A percentile compares a stretch with the other conserved stretches of the same genome.
These are phyloP conservation scores for Sinosuthora webbiana DNA, from an alignment of 2,113 vertebrate genomes.

Conservation along the genomic window DNA sequence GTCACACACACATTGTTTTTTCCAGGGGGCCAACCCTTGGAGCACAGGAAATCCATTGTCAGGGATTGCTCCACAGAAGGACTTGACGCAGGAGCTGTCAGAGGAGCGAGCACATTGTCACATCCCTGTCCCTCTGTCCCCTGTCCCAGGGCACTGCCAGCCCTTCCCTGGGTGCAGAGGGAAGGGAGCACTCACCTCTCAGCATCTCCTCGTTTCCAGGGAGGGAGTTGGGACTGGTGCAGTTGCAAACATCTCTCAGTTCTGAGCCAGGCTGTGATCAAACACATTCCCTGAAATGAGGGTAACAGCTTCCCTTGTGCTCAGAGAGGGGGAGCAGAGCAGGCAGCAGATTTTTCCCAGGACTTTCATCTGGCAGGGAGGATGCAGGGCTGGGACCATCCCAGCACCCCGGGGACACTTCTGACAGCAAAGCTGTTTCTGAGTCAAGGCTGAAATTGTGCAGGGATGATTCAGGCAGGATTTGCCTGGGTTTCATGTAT, in stretches of 20 bases:
- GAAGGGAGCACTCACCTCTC: not conserved
- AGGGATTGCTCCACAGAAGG: not conserved
- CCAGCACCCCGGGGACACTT: not conserved
- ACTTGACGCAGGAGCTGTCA: not conserved
- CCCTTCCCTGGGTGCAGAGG: not conserved
- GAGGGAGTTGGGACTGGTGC: not conserved
- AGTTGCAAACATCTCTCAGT: rapidly evolving
- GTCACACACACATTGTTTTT: not conserved
- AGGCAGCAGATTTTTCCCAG: not conserved
- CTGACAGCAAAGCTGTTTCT: not conserved
- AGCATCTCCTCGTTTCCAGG: rapidly evolving
- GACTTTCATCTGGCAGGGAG: not conserved
- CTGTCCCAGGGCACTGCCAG: not conserved
- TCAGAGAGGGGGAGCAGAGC: not conserved
- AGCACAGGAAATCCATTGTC: conserved; percentile 46
- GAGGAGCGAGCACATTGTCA: not conserved
- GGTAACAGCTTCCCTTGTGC: rapidly evolving
- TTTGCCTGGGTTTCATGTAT: not conserved
- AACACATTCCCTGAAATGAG: not conserved
- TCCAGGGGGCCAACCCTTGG: not conserved
- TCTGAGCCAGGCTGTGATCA: not conserved
- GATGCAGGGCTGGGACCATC: not conserved
- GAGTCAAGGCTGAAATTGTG: not conserved
- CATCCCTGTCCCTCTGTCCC: not conserved
- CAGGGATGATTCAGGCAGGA: not conserved